Conservation (phyloP, 2,113 vertebrate genomes). For the Pterocles burchelli region DNA sequence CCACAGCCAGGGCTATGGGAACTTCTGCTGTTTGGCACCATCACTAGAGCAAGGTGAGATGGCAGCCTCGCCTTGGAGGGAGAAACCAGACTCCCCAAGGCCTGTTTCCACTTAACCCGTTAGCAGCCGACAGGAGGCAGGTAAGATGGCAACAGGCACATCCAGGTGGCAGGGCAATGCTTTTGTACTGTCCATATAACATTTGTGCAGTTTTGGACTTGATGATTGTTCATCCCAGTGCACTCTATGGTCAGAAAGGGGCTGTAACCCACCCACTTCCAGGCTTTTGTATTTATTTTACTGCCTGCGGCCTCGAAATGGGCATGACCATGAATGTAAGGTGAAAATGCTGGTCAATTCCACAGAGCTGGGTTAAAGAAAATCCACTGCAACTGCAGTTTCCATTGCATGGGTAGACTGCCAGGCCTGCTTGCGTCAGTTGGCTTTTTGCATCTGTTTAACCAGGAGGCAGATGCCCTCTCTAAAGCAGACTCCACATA, state of each 20-base stretch:
- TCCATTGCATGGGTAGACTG: not conserved
- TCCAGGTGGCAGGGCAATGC: rapidly evolving
- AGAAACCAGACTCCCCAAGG: not conserved
- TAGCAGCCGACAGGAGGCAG: not conserved
- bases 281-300: not conserved
- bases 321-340: rapidly evolving
- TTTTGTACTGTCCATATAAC: not conserved
- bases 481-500: not conserved
- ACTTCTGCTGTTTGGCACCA: not conserved
- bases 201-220: not conserved
- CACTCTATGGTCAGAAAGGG: not conserved
- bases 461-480: not conserved
- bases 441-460: not conserved
- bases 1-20: not conserved
- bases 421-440: not conserved
- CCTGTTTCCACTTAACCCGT: not conserved
- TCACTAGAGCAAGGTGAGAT: not conserved
- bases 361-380: not conserved
- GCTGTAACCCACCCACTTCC: not conserved
- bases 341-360: not conserved
- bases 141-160: not conserved
- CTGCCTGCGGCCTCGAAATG: rapidly evolving
- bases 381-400: not conserved
- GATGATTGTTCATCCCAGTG: rapidly evolving
- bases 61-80: not conserved